Evolutionary conservation across 2,888 invertebrate genomes (phyloP).

Genomic region (Rhynchonema sp.): DNA sequence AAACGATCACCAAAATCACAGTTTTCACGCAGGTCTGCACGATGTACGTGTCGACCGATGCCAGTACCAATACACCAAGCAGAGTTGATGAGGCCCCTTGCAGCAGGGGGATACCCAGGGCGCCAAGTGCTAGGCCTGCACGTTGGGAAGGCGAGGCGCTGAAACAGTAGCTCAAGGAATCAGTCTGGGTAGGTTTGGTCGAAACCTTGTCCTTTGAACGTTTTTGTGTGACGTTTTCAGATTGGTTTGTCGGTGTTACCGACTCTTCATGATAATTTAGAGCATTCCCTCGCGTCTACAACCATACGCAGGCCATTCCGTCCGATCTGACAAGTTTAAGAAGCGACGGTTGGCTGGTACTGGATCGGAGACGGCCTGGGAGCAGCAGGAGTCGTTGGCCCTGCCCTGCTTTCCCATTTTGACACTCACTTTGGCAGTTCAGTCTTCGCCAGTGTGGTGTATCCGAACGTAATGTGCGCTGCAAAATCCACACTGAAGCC

Average conservation of each 20-base stretch:
- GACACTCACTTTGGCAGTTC: slow-evolving; percentile 46
- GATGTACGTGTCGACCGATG: slow-evolving; percentile 70
- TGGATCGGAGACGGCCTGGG: no score
- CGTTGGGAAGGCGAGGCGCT: no score
- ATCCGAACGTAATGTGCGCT: slow-evolving; percentile 66
- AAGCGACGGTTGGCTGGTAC: no score
- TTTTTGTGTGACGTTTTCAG: no score
- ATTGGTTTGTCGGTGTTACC: neutral
- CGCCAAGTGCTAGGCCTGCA: slow-evolving; percentile 55
- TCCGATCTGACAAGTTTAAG: no score
- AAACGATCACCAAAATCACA: slow-evolving; percentile 74
- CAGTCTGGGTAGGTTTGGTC: no score
- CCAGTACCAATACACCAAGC: slow-evolving; percentile 57
- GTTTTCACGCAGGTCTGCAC: slow-evolving; percentile 84
- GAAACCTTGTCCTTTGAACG: no score
- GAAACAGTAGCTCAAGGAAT: no score
- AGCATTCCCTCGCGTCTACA: slow-evolving; percentile 39
- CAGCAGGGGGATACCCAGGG: slow-evolving; percentile 63
- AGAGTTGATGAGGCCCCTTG: slow-evolving; percentile 75
- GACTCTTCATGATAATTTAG: neutral
- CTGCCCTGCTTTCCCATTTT: no score
- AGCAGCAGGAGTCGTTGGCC: no score
- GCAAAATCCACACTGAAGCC: slow-evolving; percentile 44
- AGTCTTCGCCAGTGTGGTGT: slow-evolving; percentile 50
- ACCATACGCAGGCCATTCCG: no score